Evolutionary conservation across 1,140 invertebrate species (phyloP).

Genomic region (Ceratina calcarata): DNA sequence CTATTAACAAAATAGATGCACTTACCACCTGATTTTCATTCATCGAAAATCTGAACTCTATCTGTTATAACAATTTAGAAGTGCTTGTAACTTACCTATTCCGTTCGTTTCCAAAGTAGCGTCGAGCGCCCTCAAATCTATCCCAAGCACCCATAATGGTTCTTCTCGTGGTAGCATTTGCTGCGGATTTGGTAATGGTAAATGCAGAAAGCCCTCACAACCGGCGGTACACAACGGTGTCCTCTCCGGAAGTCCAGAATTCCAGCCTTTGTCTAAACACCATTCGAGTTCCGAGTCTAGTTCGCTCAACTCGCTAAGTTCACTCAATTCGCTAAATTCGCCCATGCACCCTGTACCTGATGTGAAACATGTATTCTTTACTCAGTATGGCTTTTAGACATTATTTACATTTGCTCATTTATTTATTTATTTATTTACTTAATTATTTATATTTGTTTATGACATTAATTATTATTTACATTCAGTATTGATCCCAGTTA

Average conservation of each 20-base stretch:
- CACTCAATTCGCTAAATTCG: conserved; percentile 72
- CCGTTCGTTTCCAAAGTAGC: conserved; percentile 60
- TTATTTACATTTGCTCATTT: neutral
- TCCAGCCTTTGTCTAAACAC: conserved; percentile 76
- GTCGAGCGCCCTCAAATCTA: conserved; percentile 76
- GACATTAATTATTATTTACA: too few species aligned
- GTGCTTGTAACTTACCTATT: conserved; percentile 49
- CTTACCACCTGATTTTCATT: neutral
- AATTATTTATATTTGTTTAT: too few species aligned
- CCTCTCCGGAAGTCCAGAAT: conserved; percentile 74
- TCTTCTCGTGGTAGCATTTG: conserved; percentile 71
- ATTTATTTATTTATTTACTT: neutral
- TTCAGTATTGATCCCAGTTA: too few species aligned
- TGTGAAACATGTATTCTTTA: neutral
- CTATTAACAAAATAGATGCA: neutral
- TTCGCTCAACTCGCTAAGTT: conserved; percentile 73
- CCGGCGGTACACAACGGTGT: conserved; percentile 79
- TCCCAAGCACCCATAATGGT: conserved; percentile 75
- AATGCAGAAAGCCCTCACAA: conserved; percentile 77
- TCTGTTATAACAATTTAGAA: neutral
- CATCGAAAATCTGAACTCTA: neutral
- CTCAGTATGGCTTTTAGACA: neutral
- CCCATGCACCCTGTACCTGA: conserved; percentile 61
- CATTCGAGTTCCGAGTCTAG: conserved; percentile 76
- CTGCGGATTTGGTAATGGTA: conserved; percentile 72